Conservation (phyloP, 2,888 invertebrate genomes). For the Eristalis pertinax region DNA sequence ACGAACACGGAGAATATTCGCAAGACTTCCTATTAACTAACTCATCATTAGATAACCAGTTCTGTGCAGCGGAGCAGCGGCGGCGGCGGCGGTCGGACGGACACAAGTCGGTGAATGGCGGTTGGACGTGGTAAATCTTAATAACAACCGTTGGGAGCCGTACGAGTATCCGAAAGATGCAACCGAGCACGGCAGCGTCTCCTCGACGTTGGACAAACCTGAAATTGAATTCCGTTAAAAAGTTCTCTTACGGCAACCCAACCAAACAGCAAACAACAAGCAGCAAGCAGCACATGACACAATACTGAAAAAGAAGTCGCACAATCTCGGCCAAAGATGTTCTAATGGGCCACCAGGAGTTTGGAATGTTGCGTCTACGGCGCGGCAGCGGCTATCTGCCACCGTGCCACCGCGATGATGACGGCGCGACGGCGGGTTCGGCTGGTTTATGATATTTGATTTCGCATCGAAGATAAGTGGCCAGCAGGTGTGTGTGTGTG, state of each 20-base stretch:
- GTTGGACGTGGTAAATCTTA: conserved; percentile 18
- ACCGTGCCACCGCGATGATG: not conserved
- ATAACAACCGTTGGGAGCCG: conserved; percentile 26
- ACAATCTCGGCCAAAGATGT: conserved; percentile 55
- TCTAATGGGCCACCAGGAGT: conserved; percentile 35
- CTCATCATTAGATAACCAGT: conserved; percentile 50
- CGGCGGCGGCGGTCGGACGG: not conserved
- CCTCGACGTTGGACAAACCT: conserved; percentile 49
- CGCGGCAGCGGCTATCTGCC: not conserved
- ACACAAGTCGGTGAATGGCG: not conserved
- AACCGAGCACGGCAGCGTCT: not conserved
- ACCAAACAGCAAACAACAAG: conserved; percentile 9
- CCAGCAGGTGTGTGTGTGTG: conserved; percentile 7
- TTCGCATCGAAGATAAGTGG: conserved; percentile 56
- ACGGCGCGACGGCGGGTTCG: conserved; percentile 1
- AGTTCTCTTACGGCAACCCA: conserved; percentile 64
- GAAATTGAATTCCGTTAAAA: conserved; percentile 66
- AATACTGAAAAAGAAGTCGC: conserved; percentile 50
- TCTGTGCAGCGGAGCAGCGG: not conserved
- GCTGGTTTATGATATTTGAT: conserved; percentile 61
- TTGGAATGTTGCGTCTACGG: conserved; percentile 30
- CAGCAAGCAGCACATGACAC: conserved; percentile 53
- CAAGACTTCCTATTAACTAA: conserved; percentile 33
- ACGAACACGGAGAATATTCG: conserved; percentile 9
- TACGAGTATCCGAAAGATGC: not conserved